Conservation (phyloP, 2,888 invertebrate species). For the Ethmia dodecea region DNA sequence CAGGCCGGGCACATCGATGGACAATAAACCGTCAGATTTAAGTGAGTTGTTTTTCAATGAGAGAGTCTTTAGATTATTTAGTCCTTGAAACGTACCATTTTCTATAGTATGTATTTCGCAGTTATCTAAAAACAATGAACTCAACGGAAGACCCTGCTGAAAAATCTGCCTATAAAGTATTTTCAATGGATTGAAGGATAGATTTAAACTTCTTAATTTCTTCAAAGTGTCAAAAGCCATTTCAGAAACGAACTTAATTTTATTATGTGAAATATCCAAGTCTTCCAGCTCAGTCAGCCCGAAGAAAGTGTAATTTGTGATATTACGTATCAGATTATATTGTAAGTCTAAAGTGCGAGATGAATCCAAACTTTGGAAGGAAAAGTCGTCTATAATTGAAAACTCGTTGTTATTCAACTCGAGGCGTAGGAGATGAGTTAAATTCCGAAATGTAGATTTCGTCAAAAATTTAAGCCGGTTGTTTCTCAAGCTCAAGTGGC, state of each 20-base stretch:
- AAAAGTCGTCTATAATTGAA: conserved; percentile 86
- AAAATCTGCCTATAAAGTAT: conserved; percentile 85
- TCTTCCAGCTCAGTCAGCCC: conserved; percentile 88
- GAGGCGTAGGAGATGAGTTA: conserved; percentile 84
- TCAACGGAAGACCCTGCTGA: conserved; percentile 85
- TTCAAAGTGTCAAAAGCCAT: conserved; percentile 87
- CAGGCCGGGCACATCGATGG: conserved; percentile 86
- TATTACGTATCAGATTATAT: conserved; percentile 82
- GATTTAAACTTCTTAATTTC: conserved; percentile 85
- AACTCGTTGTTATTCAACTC: conserved; percentile 89
- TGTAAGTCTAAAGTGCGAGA: conserved; percentile 88
- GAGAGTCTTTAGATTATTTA: conserved; percentile 86
- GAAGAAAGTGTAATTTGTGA: conserved; percentile 85
- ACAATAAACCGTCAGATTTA: conserved; percentile 81
- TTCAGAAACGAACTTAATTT: conserved; percentile 82
- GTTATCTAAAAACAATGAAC: conserved; percentile 84
- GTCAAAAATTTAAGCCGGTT: conserved; percentile 86
- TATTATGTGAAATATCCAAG: conserved; percentile 85
- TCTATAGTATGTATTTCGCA: conserved; percentile 87
- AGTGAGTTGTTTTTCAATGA: conserved; percentile 86
- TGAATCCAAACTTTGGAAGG: conserved; percentile 86
- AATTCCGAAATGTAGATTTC: conserved; percentile 84
- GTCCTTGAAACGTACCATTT: conserved; percentile 84
- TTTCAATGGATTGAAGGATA: conserved; percentile 86
- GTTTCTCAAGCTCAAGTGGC: conserved; percentile 88